A percentile compares a stretch with the other conserved stretches of the same genome.
Conservation (phyloP, 2,113 vertebrate genomes). For the Hippoglossus stenolepis region DNA sequence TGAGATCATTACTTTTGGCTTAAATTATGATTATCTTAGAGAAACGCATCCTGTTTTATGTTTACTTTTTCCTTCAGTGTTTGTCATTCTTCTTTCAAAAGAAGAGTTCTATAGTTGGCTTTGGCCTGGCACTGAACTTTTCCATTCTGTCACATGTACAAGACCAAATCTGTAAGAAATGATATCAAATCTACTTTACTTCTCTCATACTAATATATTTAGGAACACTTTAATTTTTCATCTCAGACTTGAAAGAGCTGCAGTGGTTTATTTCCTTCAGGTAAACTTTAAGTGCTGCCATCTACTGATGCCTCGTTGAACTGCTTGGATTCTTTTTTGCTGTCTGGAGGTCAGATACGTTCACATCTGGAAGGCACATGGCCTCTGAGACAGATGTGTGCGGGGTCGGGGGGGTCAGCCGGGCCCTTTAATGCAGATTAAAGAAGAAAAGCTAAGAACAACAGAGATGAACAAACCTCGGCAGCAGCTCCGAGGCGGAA, state of each 20-base stretch:
- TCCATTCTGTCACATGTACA: neutral
- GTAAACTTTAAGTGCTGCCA: constrained; percentile 66
- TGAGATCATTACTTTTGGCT: constrained; percentile 16
- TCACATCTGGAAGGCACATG: constrained; percentile 85
- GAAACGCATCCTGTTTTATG: neutral
- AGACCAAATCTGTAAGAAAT: neutral
- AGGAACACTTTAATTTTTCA: neutral
- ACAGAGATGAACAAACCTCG: constrained; percentile 71
- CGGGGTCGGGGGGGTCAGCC: constrained; percentile 62
- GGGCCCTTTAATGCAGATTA: constrained; percentile 75
- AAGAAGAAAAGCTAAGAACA: constrained; percentile 74
- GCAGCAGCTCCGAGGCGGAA: constrained; percentile 38
- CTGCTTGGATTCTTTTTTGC: neutral
- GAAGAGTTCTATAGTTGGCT: neutral
- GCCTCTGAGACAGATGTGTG: constrained; percentile 69
- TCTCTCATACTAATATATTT: neutral
- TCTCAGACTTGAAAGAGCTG: neutral
- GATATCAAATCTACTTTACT: no score
- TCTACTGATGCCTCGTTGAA: constrained; percentile 61
- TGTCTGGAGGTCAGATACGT: constrained; percentile 31
- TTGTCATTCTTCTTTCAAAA: neutral
- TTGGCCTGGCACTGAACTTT: neutral
- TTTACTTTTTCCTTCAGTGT: neutral
- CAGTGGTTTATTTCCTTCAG: neutral
- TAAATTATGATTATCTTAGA: neutral